phyloP scores from a whole-genome alignment of 2,797 vertebrate species.

The Thunnus albacares region DNA sequence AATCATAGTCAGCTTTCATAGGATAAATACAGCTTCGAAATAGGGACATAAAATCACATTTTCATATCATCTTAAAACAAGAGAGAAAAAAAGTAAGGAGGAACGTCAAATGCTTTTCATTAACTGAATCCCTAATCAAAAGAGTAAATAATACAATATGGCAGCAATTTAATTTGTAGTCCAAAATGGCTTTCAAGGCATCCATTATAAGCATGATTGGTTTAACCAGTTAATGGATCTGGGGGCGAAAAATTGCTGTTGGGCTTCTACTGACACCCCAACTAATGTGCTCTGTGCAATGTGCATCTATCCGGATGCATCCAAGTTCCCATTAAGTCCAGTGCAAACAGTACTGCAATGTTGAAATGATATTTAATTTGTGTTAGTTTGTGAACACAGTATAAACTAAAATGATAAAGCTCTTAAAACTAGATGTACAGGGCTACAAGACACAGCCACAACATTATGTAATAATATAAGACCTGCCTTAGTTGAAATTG shows the following conservation, averaged over 20 bases:
- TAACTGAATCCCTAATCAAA: not conserved
- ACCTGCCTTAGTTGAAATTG: no score
- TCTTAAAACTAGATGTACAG: not conserved
- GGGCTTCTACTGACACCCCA: no score
- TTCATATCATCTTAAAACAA: not conserved
- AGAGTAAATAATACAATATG: not conserved
- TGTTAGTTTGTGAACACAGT: not conserved
- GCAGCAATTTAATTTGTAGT: not conserved
- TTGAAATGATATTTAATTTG: not conserved
- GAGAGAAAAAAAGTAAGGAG: not conserved
- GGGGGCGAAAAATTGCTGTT: no score
- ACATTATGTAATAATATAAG: not conserved
- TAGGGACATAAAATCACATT: not conserved
- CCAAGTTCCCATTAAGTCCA: no score
- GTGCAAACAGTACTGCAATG: not conserved
- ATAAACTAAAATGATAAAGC: not conserved
- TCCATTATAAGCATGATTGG: not conserved
- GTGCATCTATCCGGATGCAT: no score
- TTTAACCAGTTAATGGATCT: not conserved
- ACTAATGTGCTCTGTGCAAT: not conserved
- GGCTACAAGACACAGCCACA: not conserved
- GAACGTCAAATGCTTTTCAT: not conserved
- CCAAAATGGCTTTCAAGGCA: no score
- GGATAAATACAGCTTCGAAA: not conserved
- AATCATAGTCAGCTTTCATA: not conserved